A percentile compares a stretch with the other conserved stretches of the same genome.
Conservation (phyloP, 2,888 invertebrate species). For the Scaptomyza caliginosa region DNA sequence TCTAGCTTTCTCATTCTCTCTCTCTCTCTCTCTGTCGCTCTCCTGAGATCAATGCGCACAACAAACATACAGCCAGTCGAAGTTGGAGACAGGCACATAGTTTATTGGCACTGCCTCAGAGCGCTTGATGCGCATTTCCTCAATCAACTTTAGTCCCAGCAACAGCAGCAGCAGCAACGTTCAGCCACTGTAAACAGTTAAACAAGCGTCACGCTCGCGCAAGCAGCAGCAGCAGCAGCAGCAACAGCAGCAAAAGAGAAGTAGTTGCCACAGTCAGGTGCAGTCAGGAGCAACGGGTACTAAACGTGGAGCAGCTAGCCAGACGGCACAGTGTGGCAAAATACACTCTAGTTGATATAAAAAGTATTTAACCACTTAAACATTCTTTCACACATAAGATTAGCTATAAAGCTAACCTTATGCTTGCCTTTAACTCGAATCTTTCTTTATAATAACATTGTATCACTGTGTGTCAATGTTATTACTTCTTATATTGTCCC, state of each 20-base stretch:
- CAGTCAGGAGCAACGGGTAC: conserved; percentile 11
- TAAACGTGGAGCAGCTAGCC: background rate
- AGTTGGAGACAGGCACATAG: conserved; percentile 50
- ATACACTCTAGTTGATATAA: too few species aligned
- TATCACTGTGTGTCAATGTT: conserved; percentile 15
- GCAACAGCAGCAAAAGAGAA: conserved; percentile 18
- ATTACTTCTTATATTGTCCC: background rate
- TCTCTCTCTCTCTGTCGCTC: background rate
- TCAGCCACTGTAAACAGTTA: conserved; percentile 64
- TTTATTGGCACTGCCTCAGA: conserved; percentile 76
- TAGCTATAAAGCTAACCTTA: background rate
- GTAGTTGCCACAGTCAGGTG: conserved; percentile 11
- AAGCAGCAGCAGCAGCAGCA: conserved; percentile 12
- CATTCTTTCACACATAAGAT: background rate
- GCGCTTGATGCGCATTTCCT: conserved; percentile 77
- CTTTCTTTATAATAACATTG: background rate
- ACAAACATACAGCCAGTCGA: conserved; percentile 11
- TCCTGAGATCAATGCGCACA: conserved; percentile 41
- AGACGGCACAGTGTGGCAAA: conserved; percentile 16
- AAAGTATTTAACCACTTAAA: background rate
- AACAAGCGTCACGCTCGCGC: conserved; percentile 58
- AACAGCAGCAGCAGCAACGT: conserved; percentile 3
- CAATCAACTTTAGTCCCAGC: conserved; percentile 67
- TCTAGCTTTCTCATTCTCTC: conserved; percentile 15
- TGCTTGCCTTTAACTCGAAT: background rate